Conservation (phyloP, 2,888 invertebrate species). For the Tethea ocularis region DNA sequence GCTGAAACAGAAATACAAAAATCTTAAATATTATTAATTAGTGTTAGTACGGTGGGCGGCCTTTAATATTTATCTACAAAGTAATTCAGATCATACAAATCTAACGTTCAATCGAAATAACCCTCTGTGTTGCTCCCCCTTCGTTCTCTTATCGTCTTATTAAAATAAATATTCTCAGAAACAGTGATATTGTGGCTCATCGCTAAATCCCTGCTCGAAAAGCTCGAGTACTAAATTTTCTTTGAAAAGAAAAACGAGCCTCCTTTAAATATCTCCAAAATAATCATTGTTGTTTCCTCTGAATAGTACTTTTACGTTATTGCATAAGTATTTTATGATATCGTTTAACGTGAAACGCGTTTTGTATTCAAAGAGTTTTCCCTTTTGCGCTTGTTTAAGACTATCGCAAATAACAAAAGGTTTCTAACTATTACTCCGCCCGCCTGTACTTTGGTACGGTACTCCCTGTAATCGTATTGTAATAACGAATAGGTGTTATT, state of each 20-base stretch:
- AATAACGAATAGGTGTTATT: not conserved
- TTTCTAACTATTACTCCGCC: not conserved
- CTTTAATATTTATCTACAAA: not conserved
- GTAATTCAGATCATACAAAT: constrained; percentile 25
- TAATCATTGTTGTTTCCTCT: constrained; percentile 28
- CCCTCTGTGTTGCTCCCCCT: constrained; percentile 27
- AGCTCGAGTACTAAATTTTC: constrained; percentile 37
- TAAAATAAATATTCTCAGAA: constrained; percentile 62
- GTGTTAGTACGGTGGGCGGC: too few relatives aligned
- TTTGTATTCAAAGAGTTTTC: constrained; percentile 36
- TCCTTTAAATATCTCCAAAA: constrained; percentile 32
- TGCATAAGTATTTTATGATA: constrained; percentile 36
- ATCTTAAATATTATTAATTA: too few relatives aligned
- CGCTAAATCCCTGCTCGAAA: constrained; percentile 31
- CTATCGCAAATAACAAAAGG: constrained; percentile 20
- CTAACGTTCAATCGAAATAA: constrained; percentile 31
- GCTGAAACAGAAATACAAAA: too few relatives aligned
- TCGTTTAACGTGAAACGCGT: constrained; percentile 33
- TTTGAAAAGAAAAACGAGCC: constrained; percentile 37
- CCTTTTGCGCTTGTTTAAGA: constrained; percentile 18
- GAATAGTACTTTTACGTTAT: constrained; percentile 23
- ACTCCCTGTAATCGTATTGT: constrained; percentile 4
- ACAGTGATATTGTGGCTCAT: constrained; percentile 46
- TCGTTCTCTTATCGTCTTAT: constrained; percentile 53
- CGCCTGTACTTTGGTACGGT: not conserved